Conservation (phyloP, 2,888 invertebrate species). For the Agonopterix arenella region DNA sequence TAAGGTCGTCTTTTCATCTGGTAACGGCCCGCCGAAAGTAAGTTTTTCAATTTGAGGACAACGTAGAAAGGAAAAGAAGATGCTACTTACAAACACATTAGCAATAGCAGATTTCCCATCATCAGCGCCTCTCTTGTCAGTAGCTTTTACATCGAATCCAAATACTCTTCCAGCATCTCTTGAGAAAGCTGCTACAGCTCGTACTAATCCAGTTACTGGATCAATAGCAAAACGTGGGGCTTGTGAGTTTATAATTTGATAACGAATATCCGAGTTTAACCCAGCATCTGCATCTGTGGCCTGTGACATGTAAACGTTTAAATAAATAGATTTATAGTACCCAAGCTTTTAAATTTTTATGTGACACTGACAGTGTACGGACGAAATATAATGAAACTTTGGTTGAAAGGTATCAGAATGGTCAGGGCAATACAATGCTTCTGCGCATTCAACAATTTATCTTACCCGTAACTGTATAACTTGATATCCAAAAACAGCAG, state of each 20-base stretch:
- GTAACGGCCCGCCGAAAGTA: no score
- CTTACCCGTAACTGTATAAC: constrained; percentile 84
- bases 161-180: constrained; percentile 85
- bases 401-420: no score
- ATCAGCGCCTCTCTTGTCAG: constrained; percentile 87
- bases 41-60: no score
- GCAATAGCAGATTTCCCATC: constrained; percentile 90
- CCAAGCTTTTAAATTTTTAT: no score
- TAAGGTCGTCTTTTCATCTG: no score
- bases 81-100: constrained; percentile 86
- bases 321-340: no score
- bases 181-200: constrained; percentile 82
- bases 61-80: not conserved
- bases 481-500: constrained; percentile 88
- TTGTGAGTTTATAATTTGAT: constrained; percentile 87
- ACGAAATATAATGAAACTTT: no score
- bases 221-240: constrained; percentile 87
- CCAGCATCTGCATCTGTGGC: constrained; percentile 87
- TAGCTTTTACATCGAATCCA: constrained; percentile 92
- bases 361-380: no score
- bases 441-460: not conserved
- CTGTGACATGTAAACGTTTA: constrained; percentile 35
- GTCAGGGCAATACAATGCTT: no score
- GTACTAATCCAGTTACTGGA: constrained; percentile 84
- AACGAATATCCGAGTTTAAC: constrained; percentile 86